A percentile compares a stretch with the other conserved stretches of the same genome.
These are phyloP conservation scores for Polyodon spathula DNA, from an alignment of 2,113 vertebrate species.

Conservation along the genomic window DNA sequence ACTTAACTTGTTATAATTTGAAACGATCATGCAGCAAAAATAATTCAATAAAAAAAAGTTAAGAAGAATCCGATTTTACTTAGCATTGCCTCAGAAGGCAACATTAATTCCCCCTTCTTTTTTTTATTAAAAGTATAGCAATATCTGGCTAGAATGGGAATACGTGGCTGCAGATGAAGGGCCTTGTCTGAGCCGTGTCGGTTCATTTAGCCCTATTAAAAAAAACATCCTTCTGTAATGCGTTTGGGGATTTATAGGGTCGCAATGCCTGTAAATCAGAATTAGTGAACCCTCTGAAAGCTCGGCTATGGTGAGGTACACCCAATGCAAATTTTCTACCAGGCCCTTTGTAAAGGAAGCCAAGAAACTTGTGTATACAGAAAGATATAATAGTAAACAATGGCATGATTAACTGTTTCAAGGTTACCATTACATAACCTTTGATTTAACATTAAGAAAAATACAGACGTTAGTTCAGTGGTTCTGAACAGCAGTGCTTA, in stretches of 20 bases:
- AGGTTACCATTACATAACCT: neutral
- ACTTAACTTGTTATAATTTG: neutral
- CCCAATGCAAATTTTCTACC: too few relatives aligned
- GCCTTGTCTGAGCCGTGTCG: conserved; percentile 7
- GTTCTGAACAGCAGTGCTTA: too few relatives aligned
- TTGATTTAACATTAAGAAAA: too few relatives aligned
- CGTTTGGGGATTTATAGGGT: conserved; percentile 6
- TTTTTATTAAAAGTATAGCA: neutral
- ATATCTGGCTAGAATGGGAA: conserved; percentile 21
- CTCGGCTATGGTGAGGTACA: too few relatives aligned
- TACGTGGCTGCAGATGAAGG: conserved; percentile 23
- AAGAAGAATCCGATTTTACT: conserved; percentile 3
- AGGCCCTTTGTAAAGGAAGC: too few relatives aligned
- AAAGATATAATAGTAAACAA: too few relatives aligned
- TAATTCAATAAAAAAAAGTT: conserved; percentile 1
- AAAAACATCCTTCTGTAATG: conserved; percentile 8
- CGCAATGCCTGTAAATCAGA: neutral
- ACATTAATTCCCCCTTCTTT: neutral
- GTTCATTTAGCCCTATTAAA: conserved; percentile 25
- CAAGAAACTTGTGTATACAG: too few relatives aligned
- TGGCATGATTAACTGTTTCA: neutral
- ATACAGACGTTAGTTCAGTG: too few relatives aligned
- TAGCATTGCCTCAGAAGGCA: conserved; percentile 2
- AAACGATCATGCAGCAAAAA: neutral
- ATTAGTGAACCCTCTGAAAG: neutral